Base-by-base conservation (phyloP, 2,888 invertebrate species). In the Conops quadrifasciatus region DNA sequence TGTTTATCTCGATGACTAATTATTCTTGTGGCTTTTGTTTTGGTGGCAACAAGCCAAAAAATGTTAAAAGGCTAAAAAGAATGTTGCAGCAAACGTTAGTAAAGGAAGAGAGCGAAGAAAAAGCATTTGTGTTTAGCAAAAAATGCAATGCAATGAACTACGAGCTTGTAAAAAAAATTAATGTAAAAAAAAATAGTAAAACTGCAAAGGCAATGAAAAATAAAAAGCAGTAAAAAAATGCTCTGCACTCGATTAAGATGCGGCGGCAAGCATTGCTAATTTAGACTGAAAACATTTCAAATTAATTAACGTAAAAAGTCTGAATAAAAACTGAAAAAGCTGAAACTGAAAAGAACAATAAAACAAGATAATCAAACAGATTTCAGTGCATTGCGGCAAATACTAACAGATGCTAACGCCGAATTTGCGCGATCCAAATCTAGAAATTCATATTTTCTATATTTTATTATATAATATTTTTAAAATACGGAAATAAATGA, bases 11-110 rank as follows among this genome's bases (percentile, higher is more conserved):
- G 30, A 45, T 66, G 53, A 66, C 53, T 66, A 21, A 66, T 66
- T 66, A 53, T 51, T 66, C 49, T 36, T 36, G 36, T 9, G 9
- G 4, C 9, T 36, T 36, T 36, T 36, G 4, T 7, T 36, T 36
- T 36, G 24, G 51, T 66, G 66, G 66, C 66, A 53, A 21, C 16
- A 19, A 66, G 66, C 66, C 66, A 51, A 66, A 7, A 36, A 19
- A 51, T 53, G 24, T 66, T 51, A 36, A 30, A 66, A 66, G 51
- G 63, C n/a, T 19, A 26, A 47, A 16, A 49, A 36, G 45, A 9
- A 59, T 16, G 21, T 36, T 36, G 36, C 36, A 36, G 36, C 36
- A 36, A 47, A 26, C 16, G 24, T 2, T 21, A 28, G 16, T 19
- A 47, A 26, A 21, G 21, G 16, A 47, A 24, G 45, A 13, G 19